Percentiles rank a stretch among this genome's conserved stretches.
These are phyloP conservation scores for Empis stercorea DNA, from an alignment of 2,888 invertebrate species.

Conservation along the genomic window DNA sequence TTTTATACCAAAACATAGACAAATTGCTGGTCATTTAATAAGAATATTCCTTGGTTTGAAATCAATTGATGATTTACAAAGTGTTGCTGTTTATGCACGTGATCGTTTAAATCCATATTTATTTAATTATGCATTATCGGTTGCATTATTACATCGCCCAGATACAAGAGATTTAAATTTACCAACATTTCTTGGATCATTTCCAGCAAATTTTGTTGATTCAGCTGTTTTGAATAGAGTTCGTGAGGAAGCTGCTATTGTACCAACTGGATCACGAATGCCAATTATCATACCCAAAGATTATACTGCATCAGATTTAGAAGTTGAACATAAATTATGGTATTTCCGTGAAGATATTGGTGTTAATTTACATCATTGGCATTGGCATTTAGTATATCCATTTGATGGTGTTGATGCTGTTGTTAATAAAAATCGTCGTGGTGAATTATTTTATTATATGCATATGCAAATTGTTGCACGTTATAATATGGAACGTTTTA, in stretches of 20 bases:
- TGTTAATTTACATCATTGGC: conserved; percentile 38
- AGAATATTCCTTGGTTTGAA: conserved; percentile 46
- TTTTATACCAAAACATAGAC: conserved; percentile 55
- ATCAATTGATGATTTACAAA: conserved; percentile 50
- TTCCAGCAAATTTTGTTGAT: conserved; percentile 49
- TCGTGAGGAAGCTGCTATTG: conserved; percentile 40
- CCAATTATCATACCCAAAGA: conserved; percentile 42
- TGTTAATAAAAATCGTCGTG: conserved; percentile 47
- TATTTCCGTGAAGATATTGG: conserved; percentile 38
- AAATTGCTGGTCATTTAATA: conserved; percentile 51
- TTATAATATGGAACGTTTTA: conserved; percentile 59
- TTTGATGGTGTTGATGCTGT: conserved; percentile 43
- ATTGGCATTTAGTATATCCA: conserved; percentile 51
- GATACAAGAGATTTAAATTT: conserved; percentile 44
- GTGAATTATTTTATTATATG: conserved; percentile 65
- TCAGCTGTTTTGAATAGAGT: conserved; percentile 42
- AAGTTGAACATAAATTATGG: conserved; percentile 71
- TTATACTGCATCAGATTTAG: conserved; percentile 55
- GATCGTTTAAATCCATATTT: conserved; percentile 60
- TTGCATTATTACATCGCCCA: conserved; percentile 50
- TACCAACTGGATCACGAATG: conserved; percentile 48
- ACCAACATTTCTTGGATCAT: conserved; percentile 45
- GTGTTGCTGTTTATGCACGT: conserved; percentile 51
- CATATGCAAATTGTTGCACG: conserved; percentile 47
- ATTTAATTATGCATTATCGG: conserved; percentile 62